Base-by-base conservation (phyloP, 53 echinoderm and acorn worm species). In the Antedon mediterranea region DNA sequence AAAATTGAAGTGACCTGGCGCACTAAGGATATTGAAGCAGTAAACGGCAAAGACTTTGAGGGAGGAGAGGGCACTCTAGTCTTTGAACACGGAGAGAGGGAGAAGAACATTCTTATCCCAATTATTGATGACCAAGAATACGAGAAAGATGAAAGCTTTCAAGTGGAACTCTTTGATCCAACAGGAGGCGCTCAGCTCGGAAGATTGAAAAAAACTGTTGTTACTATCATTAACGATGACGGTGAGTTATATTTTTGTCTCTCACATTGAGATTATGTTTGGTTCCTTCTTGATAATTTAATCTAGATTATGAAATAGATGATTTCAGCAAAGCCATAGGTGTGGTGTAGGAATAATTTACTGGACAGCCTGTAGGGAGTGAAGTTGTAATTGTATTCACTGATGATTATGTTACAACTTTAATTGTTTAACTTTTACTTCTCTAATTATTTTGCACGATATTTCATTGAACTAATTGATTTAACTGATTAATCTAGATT, bases 51-150 rank as follows among this genome's bases (percentile, higher is more conserved):
- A 32, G 95, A 94, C 78, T 94, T 91, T 88, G 81, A 83, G 4
- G 95, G 91, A 31, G 91, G 91, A 0, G 89, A 89, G 43, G 91
- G 91, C 28, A 83, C 32, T 0, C 86, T 94, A 30, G 85, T 87
- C 81, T 94, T 94, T 72, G 95, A 91, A 80, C 95, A 94, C 43
- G 87, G 91, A 28, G 95, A 94, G 83, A 80, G 89, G 30, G 95
- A 94, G 87, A 94, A 94, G 83, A 89, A 82, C 75, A 89, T 94
- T 28, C 87, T 90, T 71, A 94, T 94, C 74, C 89, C 91, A 20
- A 94, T 94, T 83, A 87, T 94, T 71, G 95, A 94, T 29, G 95
- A 94, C 73, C 91, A 91, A 81, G 95, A 94, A 78, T 94, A 87
- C 31, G 95, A 94, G 89, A 94, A 94, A 79, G 95, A 94, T 41